Evolutionary conservation across 2,113 vertebrate species (phyloP), one percentile per base, ranked within the genome.

Genomic region (Brienomyrus longianalis): DNA sequence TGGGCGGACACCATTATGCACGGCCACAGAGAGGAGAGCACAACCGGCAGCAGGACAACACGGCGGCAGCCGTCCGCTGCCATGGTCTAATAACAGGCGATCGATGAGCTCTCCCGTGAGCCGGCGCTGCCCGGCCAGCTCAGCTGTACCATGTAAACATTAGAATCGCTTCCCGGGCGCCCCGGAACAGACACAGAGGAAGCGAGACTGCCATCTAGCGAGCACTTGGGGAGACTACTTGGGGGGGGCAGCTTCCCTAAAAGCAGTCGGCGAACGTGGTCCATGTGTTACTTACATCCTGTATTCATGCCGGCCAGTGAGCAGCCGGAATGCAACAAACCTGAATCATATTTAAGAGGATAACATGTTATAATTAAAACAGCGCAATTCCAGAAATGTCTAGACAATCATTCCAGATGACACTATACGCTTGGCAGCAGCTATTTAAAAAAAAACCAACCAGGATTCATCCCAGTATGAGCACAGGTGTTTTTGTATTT

Each of bases 91-190:
- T 23, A 52, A 59, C 2, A 21, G 21, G 59, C 1, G 27, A 52
- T 83, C 54, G 80, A 48, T 31, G 80, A 21, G 83, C 80, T n/a
- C 51, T 56, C 83, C 88, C 1, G n/a, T 47, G 19, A 50, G 5
- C 52, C 13, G 48, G 39, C 84, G 77, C 43, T 27, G 51, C 48
- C 80, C 23, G 31, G 9, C 39, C n/a, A 48, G 48, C 8, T 31
- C n/a, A 62, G 48, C 45, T 21, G 13, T 86, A 80, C 56, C 91
- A 94, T 89, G 94, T 95, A 95, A 95, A 95, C 94, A 95, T 92
- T 89, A 74, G 0, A 1, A 0, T n/a, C 88, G 51, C 89, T 94
- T 95, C 94, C 94, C 91, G 92, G 0, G 23, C 0, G 0, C 0
- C 91, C 90, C 92, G 94, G 94, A 94, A 94, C 35, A 31, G 31